phyloP scores from a whole-genome alignment of 1,140 invertebrate genomes.

The Campoletis sonorensis region DNA sequence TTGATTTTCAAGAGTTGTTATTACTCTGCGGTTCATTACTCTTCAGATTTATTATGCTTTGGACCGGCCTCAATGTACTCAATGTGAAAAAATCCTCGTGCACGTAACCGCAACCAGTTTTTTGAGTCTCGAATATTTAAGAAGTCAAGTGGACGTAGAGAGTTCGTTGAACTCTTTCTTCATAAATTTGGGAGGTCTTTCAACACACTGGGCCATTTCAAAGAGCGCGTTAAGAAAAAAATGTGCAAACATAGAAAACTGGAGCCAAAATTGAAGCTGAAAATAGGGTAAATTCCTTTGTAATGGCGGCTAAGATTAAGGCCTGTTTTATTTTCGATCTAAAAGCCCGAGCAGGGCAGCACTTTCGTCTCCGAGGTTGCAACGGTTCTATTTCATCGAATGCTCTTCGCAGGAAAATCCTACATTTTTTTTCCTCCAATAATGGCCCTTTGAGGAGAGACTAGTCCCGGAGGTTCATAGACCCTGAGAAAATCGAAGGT shows the following conservation, averaged over 20 bases:
- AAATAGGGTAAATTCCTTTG: too few relatives aligned
- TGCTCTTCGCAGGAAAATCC: constrained; percentile 9
- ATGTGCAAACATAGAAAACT: too few relatives aligned
- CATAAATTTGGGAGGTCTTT: not conserved
- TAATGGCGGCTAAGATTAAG: too few relatives aligned
- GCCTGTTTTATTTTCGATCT: too few relatives aligned
- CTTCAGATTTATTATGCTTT: too few relatives aligned
- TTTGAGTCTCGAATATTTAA: constrained; percentile 28
- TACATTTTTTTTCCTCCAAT: constrained; percentile 53
- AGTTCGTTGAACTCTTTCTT: not conserved
- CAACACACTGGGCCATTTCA: not conserved
- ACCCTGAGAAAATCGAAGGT: constrained; percentile 50
- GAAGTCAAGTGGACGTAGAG: not conserved
- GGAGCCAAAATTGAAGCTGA: too few relatives aligned
- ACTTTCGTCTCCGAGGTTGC: not conserved
- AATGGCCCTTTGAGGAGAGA: constrained; percentile 34
- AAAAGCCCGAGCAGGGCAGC: not conserved
- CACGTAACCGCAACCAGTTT: not conserved
- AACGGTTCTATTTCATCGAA: constrained; percentile 21
- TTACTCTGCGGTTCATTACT: too few relatives aligned
- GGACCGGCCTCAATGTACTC: not conserved
- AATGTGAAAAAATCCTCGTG: not conserved
- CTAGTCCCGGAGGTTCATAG: constrained; percentile 39
- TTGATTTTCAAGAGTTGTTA: too few relatives aligned
- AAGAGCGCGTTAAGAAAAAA: too few relatives aligned